Conservation (phyloP, 2,888 invertebrate species). For the Aspidapion aeneum region DNA sequence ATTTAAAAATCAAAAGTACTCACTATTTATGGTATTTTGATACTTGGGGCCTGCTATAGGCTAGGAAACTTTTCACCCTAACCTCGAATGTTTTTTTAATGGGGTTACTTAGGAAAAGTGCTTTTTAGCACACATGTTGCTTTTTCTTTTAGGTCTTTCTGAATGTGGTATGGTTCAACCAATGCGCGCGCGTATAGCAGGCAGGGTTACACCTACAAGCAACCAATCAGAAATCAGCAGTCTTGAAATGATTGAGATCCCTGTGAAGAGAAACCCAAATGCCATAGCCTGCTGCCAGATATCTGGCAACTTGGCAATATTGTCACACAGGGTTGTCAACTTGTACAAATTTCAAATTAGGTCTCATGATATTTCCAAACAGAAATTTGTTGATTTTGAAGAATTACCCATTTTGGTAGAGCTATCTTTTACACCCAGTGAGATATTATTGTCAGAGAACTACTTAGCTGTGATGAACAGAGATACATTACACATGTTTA, state of each 20-base stretch:
- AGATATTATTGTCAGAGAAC: constrained; percentile 63
- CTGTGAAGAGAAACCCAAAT: constrained; percentile 57
- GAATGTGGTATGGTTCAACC: constrained; percentile 52
- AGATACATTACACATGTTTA: constrained; percentile 61
- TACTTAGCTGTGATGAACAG: constrained; percentile 61
- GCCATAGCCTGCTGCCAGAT: constrained; percentile 62
- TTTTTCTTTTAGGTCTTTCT: constrained; percentile 39
- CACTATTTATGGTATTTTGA: no score
- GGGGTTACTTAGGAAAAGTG: no score
- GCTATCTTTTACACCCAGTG: constrained; percentile 58
- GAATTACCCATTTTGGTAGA: constrained; percentile 62
- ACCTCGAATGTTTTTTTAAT: no score
- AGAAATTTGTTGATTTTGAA: constrained; percentile 67
- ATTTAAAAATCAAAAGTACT: no score
- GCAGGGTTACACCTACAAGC: constrained; percentile 68
- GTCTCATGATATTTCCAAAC: constrained; percentile 63
- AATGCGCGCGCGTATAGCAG: constrained; percentile 69
- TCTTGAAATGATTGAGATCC: constrained; percentile 73
- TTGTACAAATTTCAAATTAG: constrained; percentile 61
- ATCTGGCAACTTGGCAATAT: constrained; percentile 46
- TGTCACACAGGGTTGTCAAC: constrained; percentile 46
- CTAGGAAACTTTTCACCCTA: no score
- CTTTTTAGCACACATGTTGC: no score
- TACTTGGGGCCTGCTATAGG: no score
- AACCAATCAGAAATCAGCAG: constrained; percentile 57